Percentiles rank a stretch among this genome's conserved stretches.
Conservation (phyloP, 2,113 vertebrate genomes). For the Stomatorhinus ivindoensis region DNA sequence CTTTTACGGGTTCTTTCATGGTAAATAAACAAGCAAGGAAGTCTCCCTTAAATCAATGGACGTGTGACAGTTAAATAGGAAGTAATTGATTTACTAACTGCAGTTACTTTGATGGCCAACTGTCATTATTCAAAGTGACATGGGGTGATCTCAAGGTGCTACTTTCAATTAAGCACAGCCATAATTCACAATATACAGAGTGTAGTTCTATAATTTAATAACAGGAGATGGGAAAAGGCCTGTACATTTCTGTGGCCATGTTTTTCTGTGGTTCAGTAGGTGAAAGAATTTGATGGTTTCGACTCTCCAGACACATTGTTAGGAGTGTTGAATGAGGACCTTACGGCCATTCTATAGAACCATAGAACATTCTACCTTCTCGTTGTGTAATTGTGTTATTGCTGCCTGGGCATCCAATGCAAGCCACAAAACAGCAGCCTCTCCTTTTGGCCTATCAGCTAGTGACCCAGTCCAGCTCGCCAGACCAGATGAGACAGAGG, state of each 20-base stretch:
- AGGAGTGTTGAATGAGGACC: neutral
- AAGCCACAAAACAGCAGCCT: neutral
- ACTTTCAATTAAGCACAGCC: neutral
- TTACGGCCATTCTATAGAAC: neutral
- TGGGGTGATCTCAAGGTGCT: neutral
- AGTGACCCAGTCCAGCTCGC: neutral
- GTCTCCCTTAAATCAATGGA: constrained; percentile 6
- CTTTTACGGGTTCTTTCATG: neutral
- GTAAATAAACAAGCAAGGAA: neutral
- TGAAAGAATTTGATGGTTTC: neutral
- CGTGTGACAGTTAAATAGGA: neutral
- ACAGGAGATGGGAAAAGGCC: neutral
- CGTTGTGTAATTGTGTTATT: neutral
- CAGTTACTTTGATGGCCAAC: neutral
- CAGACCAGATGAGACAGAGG: neutral
- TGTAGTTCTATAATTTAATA: constrained; percentile 4
- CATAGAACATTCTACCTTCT: neutral
- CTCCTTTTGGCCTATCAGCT: neutral
- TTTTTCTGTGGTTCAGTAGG: neutral
- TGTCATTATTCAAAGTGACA: constrained; percentile 1
- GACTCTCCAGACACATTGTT: neutral
- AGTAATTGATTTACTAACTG: neutral
- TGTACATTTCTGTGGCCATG: neutral
- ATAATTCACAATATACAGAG: neutral
- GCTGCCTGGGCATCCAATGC: neutral